Evolutionary conservation across 2,113 vertebrate species (phyloP), one percentile per base, ranked within the genome.

Genomic region (Pungitius pungitius): DNA sequence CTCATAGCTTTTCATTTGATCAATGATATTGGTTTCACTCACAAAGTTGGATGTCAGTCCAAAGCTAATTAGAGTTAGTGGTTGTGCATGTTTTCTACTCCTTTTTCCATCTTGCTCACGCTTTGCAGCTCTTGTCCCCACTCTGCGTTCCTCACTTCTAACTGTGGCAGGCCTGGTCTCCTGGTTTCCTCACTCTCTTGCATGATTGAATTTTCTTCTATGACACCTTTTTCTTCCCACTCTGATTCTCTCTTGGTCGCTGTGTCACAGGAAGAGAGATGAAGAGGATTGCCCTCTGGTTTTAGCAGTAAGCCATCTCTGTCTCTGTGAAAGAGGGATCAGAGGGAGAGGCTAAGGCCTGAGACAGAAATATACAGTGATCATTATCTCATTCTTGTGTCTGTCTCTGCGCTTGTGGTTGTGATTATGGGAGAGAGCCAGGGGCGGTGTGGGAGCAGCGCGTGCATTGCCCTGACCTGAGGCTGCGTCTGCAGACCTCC

Each of bases 391-490:
- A 83, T 61, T 71, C 47, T 40, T 83, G 73, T 20, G 35, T 60
- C 27, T 83, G 58, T 73, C 1, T 74, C 68, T 82, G 62, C 85
- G 69, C 66, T 75, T 55, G 27, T 37, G 51, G 45, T 74, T 83
- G 69, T 82, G 2, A 85, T 62, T 82, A 81, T 90, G 73, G 62
- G 84, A 94, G 93, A 0, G 68, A 94, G 80, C 69, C 92, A 0
- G 77, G 75, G 9, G 95, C 96, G 65, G 95, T 96, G 33, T 63
- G 94, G 78, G 58, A 62, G 78, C 97, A 98, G 83, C 93, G 92
- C 18, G 90, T 94, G 75, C 94, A 89, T 73, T 95, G 94, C 76
- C 81, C 95, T 86, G 94, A 97, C 62, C 94, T 95, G 45, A 95
- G 93, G 1, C 62, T 95, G 84, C 69, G 88, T 61, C 89, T 94